Base-by-base conservation (phyloP, 2,888 invertebrate genomes). In the Orthosia gothica region DNA sequence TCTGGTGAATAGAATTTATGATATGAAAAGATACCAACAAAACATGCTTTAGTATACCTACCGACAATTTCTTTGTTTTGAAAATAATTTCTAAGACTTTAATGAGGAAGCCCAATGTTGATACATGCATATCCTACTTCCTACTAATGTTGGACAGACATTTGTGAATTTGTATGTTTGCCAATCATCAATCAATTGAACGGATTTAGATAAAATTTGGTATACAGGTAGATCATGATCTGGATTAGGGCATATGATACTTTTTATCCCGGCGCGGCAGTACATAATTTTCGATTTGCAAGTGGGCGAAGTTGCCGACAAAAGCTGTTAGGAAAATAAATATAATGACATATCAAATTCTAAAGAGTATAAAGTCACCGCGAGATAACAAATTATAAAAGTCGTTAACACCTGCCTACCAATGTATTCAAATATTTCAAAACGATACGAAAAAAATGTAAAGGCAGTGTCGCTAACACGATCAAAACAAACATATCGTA, bases 321-420 rank as follows among this genome's bases (percentile, higher is more conserved):
- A 0, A 15, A 45, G 45, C 45, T 45, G 15, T n/a, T 20, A 40
- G 45, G 15, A 61, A 26, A 16, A 32, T 20, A 13, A 45, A 70
- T 50, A 26, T 2, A n/a, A 73, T 40, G 55, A 23, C 18, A 20
- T 49, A 62, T 16, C 26, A 74, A 45, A 15, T 64, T 57, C 57
- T 57, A 4, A 50, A 40, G 12, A 74, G 49, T 40, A 32, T 32
- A 32, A 5, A 32, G 32, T 32, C 32, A 32, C 32, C 32, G 7
- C 32, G 9, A 40, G 7, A 40, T 40, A 40, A 40, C 3, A 40
- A 40, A 40, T 0, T 0, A 5, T 32, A 9, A 9, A 9, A 40
- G 40, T 40, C 40, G 40, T 40, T 40, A 9, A 40, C 40, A 40
- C 9, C 40, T 40, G 9, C 1, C 40, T 40, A 40, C 40, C 40